These are phyloP conservation scores for Oxygymnocypris stewartii DNA, from an alignment of 2,113 vertebrate genomes.

Conservation along the genomic window DNA sequence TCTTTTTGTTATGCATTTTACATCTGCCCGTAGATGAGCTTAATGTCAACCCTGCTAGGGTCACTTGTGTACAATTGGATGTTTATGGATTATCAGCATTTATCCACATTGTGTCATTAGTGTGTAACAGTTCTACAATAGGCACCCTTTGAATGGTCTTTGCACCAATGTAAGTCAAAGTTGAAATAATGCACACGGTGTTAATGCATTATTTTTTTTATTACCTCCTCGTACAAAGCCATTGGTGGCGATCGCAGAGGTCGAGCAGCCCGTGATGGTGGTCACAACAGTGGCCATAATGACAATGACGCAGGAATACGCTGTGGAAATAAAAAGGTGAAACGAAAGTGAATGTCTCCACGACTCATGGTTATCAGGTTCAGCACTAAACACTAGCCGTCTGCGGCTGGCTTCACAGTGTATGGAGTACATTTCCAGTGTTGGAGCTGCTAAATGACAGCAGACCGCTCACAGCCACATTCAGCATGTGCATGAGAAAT, in stretches of 20 bases:
- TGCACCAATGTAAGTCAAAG: not conserved
- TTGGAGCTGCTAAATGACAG: constrained; percentile 12
- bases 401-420: not conserved
- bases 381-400: not conserved
- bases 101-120: not conserved
- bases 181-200: not conserved
- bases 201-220: not conserved
- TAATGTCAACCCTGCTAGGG: not conserved
- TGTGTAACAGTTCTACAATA: not conserved
- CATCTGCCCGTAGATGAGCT: not conserved
- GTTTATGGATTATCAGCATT: not conserved
- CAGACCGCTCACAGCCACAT: constrained; percentile 57
- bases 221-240: constrained; percentile 97
- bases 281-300: constrained; percentile 94
- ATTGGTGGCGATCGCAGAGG: constrained; percentile 96
- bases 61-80: not conserved
- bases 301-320: constrained; percentile 85
- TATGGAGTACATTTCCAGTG: not conserved
- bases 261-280: constrained; percentile 95
- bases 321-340: constrained; percentile 67
- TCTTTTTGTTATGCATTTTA: not conserved
- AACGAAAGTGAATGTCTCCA: constrained; percentile 38
- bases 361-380: not conserved
- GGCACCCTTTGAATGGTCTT: not conserved
- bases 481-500: constrained; percentile 61